A percentile compares a stretch with the other conserved stretches of the same genome.
phyloP scores from a whole-genome alignment of 2,888 invertebrate genomes.

The Drosophila subquinaria region DNA sequence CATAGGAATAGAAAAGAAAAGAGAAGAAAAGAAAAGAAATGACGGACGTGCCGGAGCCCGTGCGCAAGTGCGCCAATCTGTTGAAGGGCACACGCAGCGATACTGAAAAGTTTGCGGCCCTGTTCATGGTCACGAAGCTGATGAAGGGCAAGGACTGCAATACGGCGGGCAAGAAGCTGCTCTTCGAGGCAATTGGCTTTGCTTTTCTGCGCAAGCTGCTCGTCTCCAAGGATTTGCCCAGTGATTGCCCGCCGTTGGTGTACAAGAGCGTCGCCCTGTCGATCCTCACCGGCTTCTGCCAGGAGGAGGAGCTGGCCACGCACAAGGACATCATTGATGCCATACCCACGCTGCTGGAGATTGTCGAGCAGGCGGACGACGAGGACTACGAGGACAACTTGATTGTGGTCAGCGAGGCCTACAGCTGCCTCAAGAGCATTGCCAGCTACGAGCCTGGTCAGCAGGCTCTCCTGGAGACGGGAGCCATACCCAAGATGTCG shows the following conservation, averaged over 20 bases:
- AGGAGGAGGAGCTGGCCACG: conserved; percentile 91
- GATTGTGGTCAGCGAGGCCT: conserved; percentile 94
- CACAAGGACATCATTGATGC: conserved; percentile 94
- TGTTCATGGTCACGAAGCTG: conserved; percentile 96
- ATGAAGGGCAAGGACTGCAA: conserved; percentile 94
- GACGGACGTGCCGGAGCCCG: conserved; percentile 90
- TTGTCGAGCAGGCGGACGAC: conserved; percentile 93
- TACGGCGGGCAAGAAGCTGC: conserved; percentile 90
- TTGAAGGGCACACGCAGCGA: conserved; percentile 93
- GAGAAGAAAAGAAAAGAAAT: conserved; percentile 57
- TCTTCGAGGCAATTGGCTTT: conserved; percentile 96
- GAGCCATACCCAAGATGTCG: conserved; percentile 92
- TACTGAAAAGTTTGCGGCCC: conserved; percentile 95
- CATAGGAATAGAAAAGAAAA: conserved; percentile 12
- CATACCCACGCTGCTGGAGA: conserved; percentile 93
- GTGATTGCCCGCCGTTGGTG: conserved; percentile 94
- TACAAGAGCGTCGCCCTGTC: conserved; percentile 96
- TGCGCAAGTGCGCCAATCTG: conserved; percentile 93
- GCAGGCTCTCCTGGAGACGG: conserved; percentile 91
- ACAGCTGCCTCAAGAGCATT: conserved; percentile 92
- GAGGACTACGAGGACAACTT: conserved; percentile 94
- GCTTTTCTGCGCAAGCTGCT: conserved; percentile 93
- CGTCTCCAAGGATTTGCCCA: conserved; percentile 91
- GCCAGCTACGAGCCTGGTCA: conserved; percentile 92
- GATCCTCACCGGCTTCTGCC: conserved; percentile 94